phyloP scores from a whole-genome alignment of 2,888 invertebrate genomes.

The Amphipoea lucens region DNA sequence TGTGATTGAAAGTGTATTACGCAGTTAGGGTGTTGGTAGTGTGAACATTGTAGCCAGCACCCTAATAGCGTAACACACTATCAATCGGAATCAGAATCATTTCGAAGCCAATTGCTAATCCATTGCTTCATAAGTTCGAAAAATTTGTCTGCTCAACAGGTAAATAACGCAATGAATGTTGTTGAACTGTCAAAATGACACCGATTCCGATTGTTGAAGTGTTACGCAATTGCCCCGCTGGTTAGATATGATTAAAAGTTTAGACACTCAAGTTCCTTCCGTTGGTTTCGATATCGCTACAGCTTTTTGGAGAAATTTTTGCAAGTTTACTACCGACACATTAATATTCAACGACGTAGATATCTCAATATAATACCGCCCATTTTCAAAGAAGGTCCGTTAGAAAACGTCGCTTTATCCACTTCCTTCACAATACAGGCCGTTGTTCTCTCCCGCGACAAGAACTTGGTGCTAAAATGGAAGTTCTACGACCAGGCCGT shows the following conservation, averaged over 20 bases:
- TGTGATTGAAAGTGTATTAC: not conserved
- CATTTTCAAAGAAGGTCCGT: not conserved
- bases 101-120: no score
- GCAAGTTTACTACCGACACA: not conserved
- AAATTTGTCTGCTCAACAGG: no score
- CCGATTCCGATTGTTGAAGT: no score
- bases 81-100: no score
- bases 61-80: no score
- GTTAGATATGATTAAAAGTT: not conserved
- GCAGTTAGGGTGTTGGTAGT: not conserved
- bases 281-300: not conserved
- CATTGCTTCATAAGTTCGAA: no score
- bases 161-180: no score
- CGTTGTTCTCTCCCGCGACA: conserved; percentile 71
- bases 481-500: conserved; percentile 78
- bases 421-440: conserved; percentile 68
- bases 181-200: no score
- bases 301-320: not conserved
- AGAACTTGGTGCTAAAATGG: conserved; percentile 76
- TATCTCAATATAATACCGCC: not conserved
- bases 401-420: not conserved
- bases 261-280: not conserved
- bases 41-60: not conserved
- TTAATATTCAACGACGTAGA: not conserved
- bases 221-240: no score